Evolutionary conservation across 2,888 invertebrate species (phyloP).

Genomic region (Acanthopleura granulata): DNA sequence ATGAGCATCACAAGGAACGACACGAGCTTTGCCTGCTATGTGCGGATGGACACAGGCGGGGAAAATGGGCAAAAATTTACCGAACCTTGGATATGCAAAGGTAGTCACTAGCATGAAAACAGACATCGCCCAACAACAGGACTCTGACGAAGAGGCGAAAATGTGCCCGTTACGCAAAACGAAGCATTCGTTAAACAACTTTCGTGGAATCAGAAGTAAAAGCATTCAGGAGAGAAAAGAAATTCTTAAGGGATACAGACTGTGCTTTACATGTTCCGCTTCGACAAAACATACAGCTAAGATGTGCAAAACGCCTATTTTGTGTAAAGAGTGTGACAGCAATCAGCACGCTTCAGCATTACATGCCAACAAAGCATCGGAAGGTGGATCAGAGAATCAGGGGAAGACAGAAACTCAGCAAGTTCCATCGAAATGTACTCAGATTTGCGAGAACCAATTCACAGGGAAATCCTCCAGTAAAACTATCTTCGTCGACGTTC

Average conservation of each 20-base stretch:
- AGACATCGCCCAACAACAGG: no score
- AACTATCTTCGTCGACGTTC: constrained; percentile 16
- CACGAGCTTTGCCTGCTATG: constrained; percentile 25
- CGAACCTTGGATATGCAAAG: background rate
- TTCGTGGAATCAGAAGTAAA: constrained; percentile 23
- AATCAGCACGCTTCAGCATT: constrained; percentile 30
- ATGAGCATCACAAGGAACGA: constrained; percentile 25
- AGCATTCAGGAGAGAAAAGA: constrained; percentile 25
- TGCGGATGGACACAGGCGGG: background rate
- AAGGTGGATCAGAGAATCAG: background rate
- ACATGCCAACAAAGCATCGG: constrained; percentile 14
- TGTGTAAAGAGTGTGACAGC: constrained; percentile 32
- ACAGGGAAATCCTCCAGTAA: constrained; percentile 22
- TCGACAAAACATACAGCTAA: constrained; percentile 24
- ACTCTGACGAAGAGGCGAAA: background rate
- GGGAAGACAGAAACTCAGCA: background rate
- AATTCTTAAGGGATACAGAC: constrained; percentile 23
- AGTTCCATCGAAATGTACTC: constrained; percentile 17
- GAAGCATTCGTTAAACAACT: constrained; percentile 25
- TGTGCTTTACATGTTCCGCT: constrained; percentile 31
- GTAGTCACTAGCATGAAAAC: no score
- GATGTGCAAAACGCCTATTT: constrained; percentile 23
- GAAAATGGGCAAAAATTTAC: background rate
- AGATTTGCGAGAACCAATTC: constrained; percentile 11
- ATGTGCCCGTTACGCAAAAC: constrained; percentile 24